A percentile compares a stretch with the other conserved stretches of the same genome.
Evolutionary conservation across 1,140 invertebrate genomes (phyloP).

Genomic region (Halesus radiatus): DNA sequence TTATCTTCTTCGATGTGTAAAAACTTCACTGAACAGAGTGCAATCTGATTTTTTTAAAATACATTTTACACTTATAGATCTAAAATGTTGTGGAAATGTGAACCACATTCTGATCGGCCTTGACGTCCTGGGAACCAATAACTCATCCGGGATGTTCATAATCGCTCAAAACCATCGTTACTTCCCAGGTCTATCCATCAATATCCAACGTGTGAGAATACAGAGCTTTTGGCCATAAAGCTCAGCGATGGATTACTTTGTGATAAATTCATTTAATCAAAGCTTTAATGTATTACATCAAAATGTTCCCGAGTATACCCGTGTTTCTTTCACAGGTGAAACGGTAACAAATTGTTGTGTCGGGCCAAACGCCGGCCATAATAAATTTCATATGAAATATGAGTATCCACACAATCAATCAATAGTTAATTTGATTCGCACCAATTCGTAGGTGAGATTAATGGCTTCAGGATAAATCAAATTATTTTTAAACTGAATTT

Average conservation of each 20-base stretch:
- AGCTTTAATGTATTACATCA: constrained; percentile 10
- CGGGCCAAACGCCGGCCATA: background rate
- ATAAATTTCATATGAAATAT: constrained; percentile 3
- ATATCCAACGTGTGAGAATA: no score
- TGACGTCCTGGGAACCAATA: no score
- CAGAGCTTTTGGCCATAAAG: no score
- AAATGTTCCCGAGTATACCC: background rate
- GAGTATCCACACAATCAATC: background rate
- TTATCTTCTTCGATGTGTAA: no score
- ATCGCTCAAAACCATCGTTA: no score
- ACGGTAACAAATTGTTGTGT: constrained; percentile 10
- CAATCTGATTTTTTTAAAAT: no score
- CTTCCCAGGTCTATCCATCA: no score
- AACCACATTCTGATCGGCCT: no score
- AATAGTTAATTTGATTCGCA: background rate
- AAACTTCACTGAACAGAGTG: no score
- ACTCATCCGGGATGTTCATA: no score
- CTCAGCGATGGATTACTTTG: background rate
- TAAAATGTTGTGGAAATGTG: no score
- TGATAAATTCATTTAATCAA: constrained; percentile 19
- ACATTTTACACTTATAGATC: no score
- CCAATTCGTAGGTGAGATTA: background rate
- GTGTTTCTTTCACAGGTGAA: background rate
- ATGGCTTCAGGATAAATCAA: background rate
- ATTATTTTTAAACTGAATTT: background rate